Evolutionary conservation across 2,888 invertebrate genomes (phyloP).

Genomic region (Pycnomerus fuliginosus): DNA sequence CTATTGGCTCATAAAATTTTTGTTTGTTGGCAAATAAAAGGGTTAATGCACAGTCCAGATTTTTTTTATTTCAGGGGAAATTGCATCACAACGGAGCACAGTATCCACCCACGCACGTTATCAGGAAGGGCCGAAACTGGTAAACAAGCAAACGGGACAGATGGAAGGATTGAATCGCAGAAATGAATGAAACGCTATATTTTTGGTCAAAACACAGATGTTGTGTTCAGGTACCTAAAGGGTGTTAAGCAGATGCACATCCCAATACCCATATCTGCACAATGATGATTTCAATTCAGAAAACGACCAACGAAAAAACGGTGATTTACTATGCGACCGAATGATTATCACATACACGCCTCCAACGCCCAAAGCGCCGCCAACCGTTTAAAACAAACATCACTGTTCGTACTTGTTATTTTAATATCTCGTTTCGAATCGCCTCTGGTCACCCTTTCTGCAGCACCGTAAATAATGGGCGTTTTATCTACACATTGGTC

Average conservation of each 20-base stretch:
- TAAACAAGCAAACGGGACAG: background rate
- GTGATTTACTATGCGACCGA: constrained; percentile 51
- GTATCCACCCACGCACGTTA: too few species aligned
- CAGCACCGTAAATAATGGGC: constrained; percentile 42
- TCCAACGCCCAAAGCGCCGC: constrained; percentile 52
- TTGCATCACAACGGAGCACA: too few species aligned
- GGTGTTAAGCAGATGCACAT: constrained; percentile 1
- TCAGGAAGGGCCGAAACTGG: too few species aligned
- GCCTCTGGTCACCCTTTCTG: constrained; percentile 44
- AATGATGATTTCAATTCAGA: too few species aligned
- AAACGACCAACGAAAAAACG: constrained; percentile 11
- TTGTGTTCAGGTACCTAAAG: constrained; percentile 1
- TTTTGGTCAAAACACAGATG: constrained; percentile 29
- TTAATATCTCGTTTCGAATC: constrained; percentile 50
- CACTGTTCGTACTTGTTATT: constrained; percentile 53
- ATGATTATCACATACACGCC: constrained; percentile 53
- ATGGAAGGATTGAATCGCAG: constrained; percentile 33
- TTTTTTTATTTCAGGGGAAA: too few species aligned
- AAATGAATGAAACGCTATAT: constrained; percentile 44
- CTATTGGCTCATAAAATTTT: constrained; percentile 6
- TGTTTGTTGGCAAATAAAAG: constrained; percentile 17
- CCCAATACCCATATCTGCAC: too few species aligned
- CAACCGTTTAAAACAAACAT: constrained; percentile 52
- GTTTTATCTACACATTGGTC: constrained; percentile 48
- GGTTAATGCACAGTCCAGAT: too few species aligned